These are phyloP conservation scores for Gallinago stenura DNA, from an alignment of 2,797 vertebrate genomes.

Conservation along the genomic window DNA sequence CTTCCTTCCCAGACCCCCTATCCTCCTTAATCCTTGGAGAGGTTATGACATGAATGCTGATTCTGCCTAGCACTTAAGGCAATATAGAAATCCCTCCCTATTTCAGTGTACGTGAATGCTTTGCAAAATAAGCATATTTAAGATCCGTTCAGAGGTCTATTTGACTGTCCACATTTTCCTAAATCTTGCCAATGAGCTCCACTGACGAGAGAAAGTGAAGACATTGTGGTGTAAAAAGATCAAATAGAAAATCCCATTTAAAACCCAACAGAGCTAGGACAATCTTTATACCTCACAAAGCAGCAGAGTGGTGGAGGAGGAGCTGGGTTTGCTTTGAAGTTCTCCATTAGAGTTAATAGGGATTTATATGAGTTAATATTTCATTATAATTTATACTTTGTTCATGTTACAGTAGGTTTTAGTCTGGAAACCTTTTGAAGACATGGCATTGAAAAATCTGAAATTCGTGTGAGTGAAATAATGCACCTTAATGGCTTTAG, in stretches of 20 bases:
- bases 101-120: not conserved
- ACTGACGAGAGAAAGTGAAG: not conserved
- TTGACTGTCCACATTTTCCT: not conserved
- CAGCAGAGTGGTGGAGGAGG: not conserved
- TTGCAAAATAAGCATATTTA: constrained; percentile 20
- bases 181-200: not conserved
- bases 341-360: constrained; percentile 46
- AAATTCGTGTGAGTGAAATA: constrained; percentile 57
- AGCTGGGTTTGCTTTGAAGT: constrained; percentile 47
- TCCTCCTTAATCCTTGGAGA: not conserved
- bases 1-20: not conserved
- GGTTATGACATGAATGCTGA: not conserved
- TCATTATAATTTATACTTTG: constrained; percentile 51
- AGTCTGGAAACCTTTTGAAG: constrained; percentile 53
- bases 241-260: constrained; percentile 33
- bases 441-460: constrained; percentile 27
- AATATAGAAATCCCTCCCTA: not conserved
- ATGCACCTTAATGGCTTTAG: constrained; percentile 49
- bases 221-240: not conserved
- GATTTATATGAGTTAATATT: constrained; percentile 48
- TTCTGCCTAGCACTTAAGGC: not conserved
- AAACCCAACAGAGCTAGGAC: not conserved
- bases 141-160: not conserved
- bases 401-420: constrained; percentile 42
- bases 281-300: constrained; percentile 29